A percentile compares a stretch with the other conserved stretches of the same genome.
These are phyloP conservation scores for Venturia canescens DNA, from an alignment of 1,140 invertebrate species.

Conservation along the genomic window DNA sequence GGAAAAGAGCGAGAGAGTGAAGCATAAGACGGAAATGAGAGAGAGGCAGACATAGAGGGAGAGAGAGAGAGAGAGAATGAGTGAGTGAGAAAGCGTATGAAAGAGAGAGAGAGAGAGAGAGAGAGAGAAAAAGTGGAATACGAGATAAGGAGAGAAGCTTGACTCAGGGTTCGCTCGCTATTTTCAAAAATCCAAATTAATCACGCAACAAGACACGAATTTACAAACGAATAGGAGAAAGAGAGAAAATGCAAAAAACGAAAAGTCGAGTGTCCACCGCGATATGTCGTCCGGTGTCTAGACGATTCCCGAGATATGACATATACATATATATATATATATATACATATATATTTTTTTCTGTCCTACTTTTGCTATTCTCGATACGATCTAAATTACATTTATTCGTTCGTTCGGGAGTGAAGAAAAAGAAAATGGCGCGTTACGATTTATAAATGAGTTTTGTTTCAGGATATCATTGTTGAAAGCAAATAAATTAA, in stretches of 20 bases:
- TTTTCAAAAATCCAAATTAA: conserved; percentile 21
- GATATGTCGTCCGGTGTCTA: background rate
- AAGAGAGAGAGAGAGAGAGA: background rate
- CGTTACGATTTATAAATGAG: background rate
- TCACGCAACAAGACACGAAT: conserved; percentile 21
- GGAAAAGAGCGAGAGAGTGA: background rate
- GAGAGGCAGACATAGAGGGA: background rate
- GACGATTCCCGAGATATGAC: background rate
- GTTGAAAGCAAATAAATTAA: conserved; percentile 10
- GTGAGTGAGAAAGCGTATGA: background rate
- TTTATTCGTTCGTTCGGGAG: background rate
- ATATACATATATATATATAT: too few species aligned
- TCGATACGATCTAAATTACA: background rate
- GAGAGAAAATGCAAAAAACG: conserved; percentile 37
- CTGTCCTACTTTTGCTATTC: conserved; percentile 9
- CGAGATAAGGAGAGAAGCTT: conserved; percentile 53
- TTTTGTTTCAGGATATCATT: conserved; percentile 27
- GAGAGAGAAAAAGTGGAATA: background rate
- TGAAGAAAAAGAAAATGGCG: background rate
- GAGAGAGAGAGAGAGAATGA: background rate
- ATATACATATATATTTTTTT: conserved; percentile 13
- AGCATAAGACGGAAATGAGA: background rate
- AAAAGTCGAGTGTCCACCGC: conserved; percentile 45
- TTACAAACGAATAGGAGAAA: background rate
- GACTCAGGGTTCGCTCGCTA: conserved; percentile 66